Evolutionary conservation across 2,113 vertebrate genomes (phyloP).

Genomic region (Nicator chloris): DNA sequence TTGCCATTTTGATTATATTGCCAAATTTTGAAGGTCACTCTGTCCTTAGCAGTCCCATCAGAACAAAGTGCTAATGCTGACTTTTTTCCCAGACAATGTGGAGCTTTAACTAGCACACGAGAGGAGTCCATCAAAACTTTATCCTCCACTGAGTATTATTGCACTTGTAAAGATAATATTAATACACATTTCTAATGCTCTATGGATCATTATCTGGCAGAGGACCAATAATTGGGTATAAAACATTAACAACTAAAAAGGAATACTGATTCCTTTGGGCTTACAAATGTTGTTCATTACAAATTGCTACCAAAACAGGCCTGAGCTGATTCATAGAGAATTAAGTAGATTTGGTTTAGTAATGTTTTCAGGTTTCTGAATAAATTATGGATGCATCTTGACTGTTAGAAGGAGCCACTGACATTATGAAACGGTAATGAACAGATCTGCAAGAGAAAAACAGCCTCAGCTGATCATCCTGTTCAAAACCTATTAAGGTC

Average conservation of each 20-base stretch:
- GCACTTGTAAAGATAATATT: constrained; percentile 74
- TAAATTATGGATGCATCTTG: constrained; percentile 75
- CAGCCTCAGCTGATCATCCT: constrained; percentile 54
- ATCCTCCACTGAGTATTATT: constrained; percentile 61
- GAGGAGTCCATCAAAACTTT: constrained; percentile 58
- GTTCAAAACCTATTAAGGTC: constrained; percentile 70
- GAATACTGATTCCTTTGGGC: constrained; percentile 67
- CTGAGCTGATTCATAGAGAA: constrained; percentile 69
- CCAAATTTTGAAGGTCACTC: constrained; percentile 58
- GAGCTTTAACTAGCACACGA: constrained; percentile 34
- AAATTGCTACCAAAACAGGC: constrained; percentile 69
- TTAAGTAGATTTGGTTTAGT: constrained; percentile 75
- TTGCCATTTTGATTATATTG: constrained; percentile 2
- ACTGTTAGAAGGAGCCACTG: constrained; percentile 63
- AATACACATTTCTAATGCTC: constrained; percentile 71
- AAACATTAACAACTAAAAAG: constrained; percentile 74
- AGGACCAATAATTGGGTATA: constrained; percentile 57
- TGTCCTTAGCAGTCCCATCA: constrained; percentile 21
- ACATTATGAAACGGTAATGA: constrained; percentile 68
- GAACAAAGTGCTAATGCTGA: constrained; percentile 27
- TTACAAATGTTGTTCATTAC: constrained; percentile 74
- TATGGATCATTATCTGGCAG: constrained; percentile 73
- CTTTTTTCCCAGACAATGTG: background rate
- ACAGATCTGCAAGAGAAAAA: constrained; percentile 52
- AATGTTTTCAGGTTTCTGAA: constrained; percentile 74